A percentile compares a stretch with the other conserved stretches of the same genome.
Conservation (phyloP, 2,113 vertebrate species). For the Danionella cerebrum region DNA sequence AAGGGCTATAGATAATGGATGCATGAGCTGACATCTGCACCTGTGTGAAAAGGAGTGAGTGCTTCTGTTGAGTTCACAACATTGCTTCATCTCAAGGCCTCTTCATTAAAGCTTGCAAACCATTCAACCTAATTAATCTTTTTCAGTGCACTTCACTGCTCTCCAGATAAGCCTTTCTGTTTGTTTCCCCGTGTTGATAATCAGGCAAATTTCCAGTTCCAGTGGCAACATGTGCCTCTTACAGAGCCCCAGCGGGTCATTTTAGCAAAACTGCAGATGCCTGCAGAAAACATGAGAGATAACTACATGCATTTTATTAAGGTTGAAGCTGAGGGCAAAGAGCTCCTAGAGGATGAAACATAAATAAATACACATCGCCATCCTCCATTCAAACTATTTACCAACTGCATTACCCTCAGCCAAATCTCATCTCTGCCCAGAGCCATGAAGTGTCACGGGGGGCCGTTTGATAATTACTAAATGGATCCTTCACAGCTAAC, state of each 20-base stretch:
- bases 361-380: not conserved
- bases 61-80: not conserved
- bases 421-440: not conserved
- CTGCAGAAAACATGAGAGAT: not conserved
- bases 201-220: conserved; percentile 10
- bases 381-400: not conserved
- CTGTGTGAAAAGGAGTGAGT: not conserved
- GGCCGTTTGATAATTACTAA: conserved; percentile 28
- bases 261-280: conserved; percentile 12
- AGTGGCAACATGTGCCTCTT: not conserved
- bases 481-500: not conserved
- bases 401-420: not conserved
- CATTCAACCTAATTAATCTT: conserved; percentile 36
- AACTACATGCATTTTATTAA: conserved; percentile 14
- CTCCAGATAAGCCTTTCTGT: conserved; percentile 24
- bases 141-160: conserved; percentile 26
- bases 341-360: not conserved
- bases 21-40: too few species aligned
- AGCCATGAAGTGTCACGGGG: not conserved
- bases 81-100: conserved; percentile 9
- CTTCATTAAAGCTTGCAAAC: conserved; percentile 30
- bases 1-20: too few species aligned
- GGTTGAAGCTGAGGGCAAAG: conserved; percentile 1
- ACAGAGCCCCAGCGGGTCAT: not conserved
- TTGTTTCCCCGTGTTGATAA: conserved; percentile 20